Base-by-base conservation (phyloP, 2,113 vertebrate species). In the Plotosus lineatus region DNA sequence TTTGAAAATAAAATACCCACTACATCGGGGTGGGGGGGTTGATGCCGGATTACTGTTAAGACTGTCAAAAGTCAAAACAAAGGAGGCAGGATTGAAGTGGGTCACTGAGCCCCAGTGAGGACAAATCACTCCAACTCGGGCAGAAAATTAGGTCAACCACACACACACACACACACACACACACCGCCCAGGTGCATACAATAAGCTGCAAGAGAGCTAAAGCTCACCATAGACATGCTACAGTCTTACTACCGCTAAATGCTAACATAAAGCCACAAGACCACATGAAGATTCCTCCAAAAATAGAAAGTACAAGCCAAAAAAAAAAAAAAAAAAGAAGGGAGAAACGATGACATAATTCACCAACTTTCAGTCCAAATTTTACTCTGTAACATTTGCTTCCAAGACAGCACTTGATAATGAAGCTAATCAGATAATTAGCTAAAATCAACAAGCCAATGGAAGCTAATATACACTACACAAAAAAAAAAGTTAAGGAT, bases 61-160 rank as follows among this genome's bases (percentile, higher is more conserved):
- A 40, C 28, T 40, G 10, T 28, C 56, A 31, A 56, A 42, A 76
- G 58, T 40, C 33, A 66, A 55, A 85, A 88, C 86, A 83, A 7
- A 55, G 77, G 55, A 73, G 74, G 65, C 53, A 53, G 33, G 55
- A 69, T 51, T 81, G 71, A 78, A 82, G 44, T 78, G 76, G 83
- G 83, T 85, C 83, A 85, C 61, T 15, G 44, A 36, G 82, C 48
- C 82, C 82, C 66, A 71, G 68, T 8, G 44, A 71, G 73, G 79
- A 69, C 65, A 44, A 55, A 79, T 55, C 77, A 28, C 75, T 75
- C 40, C 63, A 46, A 56, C 38, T 66, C 31, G 8, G 66, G 46
- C 17, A 50, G 33, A 75, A 68, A 85, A 85, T 40, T 68, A 81
- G 83, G 83, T 84, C 83, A 82, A 38, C 40, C 11, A 17, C 75